phyloP scores from a whole-genome alignment of 2,113 vertebrate species.

The Monarcha castaneiventris region DNA sequence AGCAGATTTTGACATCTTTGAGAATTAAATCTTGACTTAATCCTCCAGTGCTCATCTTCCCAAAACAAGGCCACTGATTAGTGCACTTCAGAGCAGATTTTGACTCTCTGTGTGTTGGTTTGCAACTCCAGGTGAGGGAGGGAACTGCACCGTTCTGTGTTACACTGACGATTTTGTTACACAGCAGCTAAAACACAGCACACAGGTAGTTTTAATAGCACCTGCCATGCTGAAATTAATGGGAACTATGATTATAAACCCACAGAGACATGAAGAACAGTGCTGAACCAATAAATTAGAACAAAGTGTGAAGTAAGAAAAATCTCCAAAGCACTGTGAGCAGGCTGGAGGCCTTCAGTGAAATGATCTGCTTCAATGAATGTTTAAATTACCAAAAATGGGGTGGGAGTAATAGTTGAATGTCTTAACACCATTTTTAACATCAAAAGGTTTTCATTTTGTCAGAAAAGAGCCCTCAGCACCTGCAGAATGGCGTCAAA shows the following conservation, averaged over 20 bases:
- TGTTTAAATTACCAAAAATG: not conserved
- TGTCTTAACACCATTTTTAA: not conserved
- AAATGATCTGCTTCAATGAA: not conserved
- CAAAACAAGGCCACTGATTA: not conserved
- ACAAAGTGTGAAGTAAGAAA: not conserved
- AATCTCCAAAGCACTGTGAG: not conserved
- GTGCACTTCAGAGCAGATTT: not conserved
- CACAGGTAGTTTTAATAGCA: not conserved
- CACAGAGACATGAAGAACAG: not conserved
- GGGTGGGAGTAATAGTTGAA: not conserved
- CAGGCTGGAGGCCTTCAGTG: not conserved
- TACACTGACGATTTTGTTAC: not conserved
- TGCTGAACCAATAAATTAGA: not conserved
- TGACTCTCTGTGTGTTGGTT: not conserved
- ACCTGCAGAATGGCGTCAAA: not conserved
- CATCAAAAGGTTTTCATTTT: conserved; percentile 1
- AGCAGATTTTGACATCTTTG: not conserved
- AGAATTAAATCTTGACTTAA: not conserved
- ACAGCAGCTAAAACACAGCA: not conserved
- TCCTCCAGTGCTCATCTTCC: not conserved
- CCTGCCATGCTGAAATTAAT: not conserved
- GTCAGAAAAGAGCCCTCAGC: not conserved
- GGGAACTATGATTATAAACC: not conserved
- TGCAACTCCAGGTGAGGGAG: not conserved
- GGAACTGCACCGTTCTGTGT: not conserved